Conservation (phyloP, 2,113 vertebrate genomes). For the Psammodynastes pulverulentus region DNA sequence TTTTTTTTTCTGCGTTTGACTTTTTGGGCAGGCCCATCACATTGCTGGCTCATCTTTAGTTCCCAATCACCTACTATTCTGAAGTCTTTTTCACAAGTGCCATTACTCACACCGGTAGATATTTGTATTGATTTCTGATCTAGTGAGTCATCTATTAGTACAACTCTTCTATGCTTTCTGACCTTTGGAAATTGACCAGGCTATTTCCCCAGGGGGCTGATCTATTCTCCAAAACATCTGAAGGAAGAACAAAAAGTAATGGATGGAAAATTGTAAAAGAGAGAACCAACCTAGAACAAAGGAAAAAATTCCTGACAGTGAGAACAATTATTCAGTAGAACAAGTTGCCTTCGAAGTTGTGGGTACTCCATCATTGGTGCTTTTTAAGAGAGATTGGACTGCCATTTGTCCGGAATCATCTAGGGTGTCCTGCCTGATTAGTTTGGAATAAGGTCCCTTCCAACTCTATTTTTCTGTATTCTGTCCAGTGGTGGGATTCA, state of each 20-base stretch:
- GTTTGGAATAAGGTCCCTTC: neutral
- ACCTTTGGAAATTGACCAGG: neutral
- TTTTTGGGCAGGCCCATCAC: neutral
- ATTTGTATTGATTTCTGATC: neutral
- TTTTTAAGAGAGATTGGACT: no score
- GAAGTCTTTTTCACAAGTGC: neutral
- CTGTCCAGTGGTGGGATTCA: no score
- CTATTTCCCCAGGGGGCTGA: neutral
- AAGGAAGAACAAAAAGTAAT: neutral
- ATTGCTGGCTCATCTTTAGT: neutral
- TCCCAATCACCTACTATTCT: neutral
- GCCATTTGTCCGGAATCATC: neutral
- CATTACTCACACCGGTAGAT: neutral
- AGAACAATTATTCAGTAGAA: neutral
- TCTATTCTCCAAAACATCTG: neutral
- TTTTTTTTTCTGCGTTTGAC: neutral
- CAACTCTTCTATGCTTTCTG: neutral
- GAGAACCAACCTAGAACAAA: neutral
- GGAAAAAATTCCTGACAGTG: neutral
- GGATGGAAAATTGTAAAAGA: neutral
- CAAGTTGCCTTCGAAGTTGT: neutral
- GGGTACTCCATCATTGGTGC: neutral
- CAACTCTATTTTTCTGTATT: neutral
- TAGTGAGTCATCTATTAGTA: neutral
- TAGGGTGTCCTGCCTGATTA: neutral